Evolutionary conservation across 1,140 invertebrate species (phyloP).

Genomic region (Neodiprion lecontei): DNA sequence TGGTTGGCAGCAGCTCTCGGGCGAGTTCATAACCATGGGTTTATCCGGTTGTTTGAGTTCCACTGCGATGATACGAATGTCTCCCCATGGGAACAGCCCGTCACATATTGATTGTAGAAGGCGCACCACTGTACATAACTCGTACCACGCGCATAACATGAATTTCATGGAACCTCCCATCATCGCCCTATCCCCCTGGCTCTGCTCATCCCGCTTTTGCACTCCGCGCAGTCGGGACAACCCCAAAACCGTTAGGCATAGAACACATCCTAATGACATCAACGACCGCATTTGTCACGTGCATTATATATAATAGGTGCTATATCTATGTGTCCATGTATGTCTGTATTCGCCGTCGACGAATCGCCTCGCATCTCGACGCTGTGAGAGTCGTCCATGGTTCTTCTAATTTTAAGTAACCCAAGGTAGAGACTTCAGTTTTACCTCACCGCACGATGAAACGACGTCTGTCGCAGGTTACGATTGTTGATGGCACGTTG

Average conservation of each 20-base stretch:
- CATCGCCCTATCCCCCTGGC: background rate
- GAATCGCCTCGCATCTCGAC: no score
- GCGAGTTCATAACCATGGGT: no score
- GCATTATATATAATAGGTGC: background rate
- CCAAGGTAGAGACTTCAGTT: no score
- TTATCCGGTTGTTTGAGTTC: slow-evolving; percentile 34
- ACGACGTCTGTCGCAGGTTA: no score
- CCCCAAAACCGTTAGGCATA: background rate
- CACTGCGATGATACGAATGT: slow-evolving; percentile 37
- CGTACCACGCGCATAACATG: slow-evolving; percentile 26
- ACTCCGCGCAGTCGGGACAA: background rate
- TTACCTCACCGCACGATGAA: no score
- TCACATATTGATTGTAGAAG: slow-evolving; percentile 39
- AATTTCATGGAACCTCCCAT: slow-evolving; percentile 33
- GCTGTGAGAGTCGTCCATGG: no score
- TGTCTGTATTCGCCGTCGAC: no score
- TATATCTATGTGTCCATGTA: no score
- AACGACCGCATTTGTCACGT: slow-evolving; percentile 4
- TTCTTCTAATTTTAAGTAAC: no score
- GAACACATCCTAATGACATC: slow-evolving; percentile 1
- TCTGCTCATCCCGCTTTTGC: background rate
- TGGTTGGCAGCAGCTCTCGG: no score
- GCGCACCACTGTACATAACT: slow-evolving; percentile 30
- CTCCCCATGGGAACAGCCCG: slow-evolving; percentile 33
- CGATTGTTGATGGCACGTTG: no score